Base-by-base conservation (phyloP, 2,113 vertebrate species). In the Petrocephalus microphthalmus region DNA sequence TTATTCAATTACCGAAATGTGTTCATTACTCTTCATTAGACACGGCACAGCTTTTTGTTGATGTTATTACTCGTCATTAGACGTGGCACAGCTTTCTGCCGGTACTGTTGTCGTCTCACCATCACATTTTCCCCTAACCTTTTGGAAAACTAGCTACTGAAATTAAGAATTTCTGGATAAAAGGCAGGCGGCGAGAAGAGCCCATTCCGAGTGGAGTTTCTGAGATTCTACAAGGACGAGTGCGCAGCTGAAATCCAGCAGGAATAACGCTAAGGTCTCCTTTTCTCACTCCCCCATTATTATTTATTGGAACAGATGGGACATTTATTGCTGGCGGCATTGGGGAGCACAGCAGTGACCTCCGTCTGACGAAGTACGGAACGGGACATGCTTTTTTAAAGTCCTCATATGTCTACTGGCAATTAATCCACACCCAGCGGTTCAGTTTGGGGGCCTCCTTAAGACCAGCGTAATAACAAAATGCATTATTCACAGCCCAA, bases 291-390 rank as follows among this genome's bases (percentile, higher is more conserved):
- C 82, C 22, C 49, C 45, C 45, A 84, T 84, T 84, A 84, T 49
- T 49, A 51, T 84, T 49, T 49, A 52, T 84, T 51, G 82, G 49
- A 84, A 84, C 82, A 84, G 82, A 84, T 84, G 82, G 82, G 49
- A 84, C 52, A 49, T 84, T 25, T 84, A 84, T 84, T 84, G 82
- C 82, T 84, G 1, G 20, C 49, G 4, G 82, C 82, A 49, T n/a
- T 51, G 5, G 82, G 82, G 82, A 84, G 10, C 22, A 45, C 45
- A 51, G 49, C 22, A 22, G 25, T 84, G 82, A 84, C 82, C 82
- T 84, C 45, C 45, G 52, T 25, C 82, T 49, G 82, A 49, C 25
- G 47, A 84, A 84, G 49, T 51, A 52, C n/a, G 7, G 81, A 45
- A 33, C n/a, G 33, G n/a, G 67, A 33, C 67, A 74, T 74, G 67